Percentiles rank a stretch among this genome's conserved stretches.
Conservation (phyloP, 2,113 vertebrate genomes). For the Himantopus leucocephalus region DNA sequence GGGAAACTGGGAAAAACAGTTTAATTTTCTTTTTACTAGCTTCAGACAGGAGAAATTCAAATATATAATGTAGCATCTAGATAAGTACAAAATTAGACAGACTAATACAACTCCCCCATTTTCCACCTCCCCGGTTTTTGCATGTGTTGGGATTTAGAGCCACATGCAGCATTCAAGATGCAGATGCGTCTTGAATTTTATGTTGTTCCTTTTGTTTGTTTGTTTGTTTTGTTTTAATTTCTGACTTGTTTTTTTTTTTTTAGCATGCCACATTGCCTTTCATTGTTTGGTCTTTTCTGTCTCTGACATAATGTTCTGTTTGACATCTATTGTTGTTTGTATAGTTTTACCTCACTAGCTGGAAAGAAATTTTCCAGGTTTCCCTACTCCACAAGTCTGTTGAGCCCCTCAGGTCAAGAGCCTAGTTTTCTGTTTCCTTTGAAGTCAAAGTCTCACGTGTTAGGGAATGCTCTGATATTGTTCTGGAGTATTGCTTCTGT, state of each 20-base stretch:
- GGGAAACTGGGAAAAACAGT: not conserved
- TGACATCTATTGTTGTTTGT: not conserved
- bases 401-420: not conserved
- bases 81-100: not conserved
- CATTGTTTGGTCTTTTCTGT: not conserved
- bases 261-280: not conserved
- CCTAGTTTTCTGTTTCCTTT: not conserved
- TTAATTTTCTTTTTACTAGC: not conserved
- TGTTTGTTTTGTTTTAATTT: not conserved
- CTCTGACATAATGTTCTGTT: not conserved
- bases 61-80: not conserved
- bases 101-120: not conserved
- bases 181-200: not conserved
- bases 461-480: not conserved
- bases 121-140: not conserved
- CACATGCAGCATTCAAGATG: not conserved
- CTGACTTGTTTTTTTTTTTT: not conserved
- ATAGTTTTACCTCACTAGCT: not conserved
- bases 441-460: not conserved
- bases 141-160: not conserved
- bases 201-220: not conserved
- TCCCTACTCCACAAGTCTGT: not conserved
- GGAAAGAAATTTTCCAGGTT: not conserved
- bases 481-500: not conserved
- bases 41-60: not conserved